phyloP scores from a whole-genome alignment of 2,113 vertebrate species.

The Dissostichus mawsoni region DNA sequence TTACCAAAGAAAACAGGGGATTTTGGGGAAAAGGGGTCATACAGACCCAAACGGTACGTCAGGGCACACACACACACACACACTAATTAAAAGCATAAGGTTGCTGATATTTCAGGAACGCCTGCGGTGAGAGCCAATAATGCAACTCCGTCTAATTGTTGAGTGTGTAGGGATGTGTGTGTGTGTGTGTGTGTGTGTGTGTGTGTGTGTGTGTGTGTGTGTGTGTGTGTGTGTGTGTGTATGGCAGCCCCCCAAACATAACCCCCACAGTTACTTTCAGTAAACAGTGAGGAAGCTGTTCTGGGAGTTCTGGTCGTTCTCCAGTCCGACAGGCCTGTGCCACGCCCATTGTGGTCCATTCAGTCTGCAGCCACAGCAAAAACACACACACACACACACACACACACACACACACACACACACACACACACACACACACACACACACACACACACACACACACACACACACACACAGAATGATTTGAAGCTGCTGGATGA shows the following conservation, averaged over 20 bases:
- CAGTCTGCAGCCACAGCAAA: slow-evolving; percentile 36
- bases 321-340: slow-evolving; percentile 46
- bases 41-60: slow-evolving; percentile 58
- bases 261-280: slow-evolving; percentile 48
- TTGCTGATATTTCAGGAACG: slow-evolving; percentile 76
- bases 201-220: background rate
- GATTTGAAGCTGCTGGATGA: slow-evolving; percentile 63
- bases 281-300: slow-evolving; percentile 57
- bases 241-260: slow-evolving; percentile 30
- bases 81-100: slow-evolving; percentile 78
- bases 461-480: slow-evolving; percentile 33
- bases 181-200: slow-evolving; percentile 12
- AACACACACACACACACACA: slow-evolving; percentile 32
- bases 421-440: slow-evolving; percentile 14
- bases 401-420: slow-evolving; percentile 33
- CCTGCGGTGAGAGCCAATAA: slow-evolving; percentile 68
- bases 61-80: slow-evolving; percentile 9
- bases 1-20: slow-evolving; percentile 69
- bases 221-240: slow-evolving; percentile 20
- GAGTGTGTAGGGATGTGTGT: slow-evolving; percentile 5
- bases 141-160: slow-evolving; percentile 54
- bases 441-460: slow-evolving; percentile 30
- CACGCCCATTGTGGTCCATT: slow-evolving; percentile 59
- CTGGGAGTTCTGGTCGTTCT: slow-evolving; percentile 59
- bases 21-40: slow-evolving; percentile 60